phyloP scores from a whole-genome alignment of 2,888 invertebrate genomes.

The Hyalella azteca region DNA sequence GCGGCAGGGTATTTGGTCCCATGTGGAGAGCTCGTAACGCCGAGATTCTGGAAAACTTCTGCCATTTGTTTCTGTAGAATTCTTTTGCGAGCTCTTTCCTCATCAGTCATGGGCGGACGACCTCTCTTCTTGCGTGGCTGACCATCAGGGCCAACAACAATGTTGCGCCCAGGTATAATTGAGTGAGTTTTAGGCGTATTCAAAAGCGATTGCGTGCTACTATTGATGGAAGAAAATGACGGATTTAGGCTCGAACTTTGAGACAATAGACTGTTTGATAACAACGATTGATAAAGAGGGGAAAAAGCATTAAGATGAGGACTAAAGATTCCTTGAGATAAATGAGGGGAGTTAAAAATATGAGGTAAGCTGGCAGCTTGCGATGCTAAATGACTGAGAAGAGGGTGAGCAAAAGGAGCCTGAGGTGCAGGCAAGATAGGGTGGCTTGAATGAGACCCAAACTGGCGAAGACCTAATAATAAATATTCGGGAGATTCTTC shows the following conservation, averaged over 20 bases:
- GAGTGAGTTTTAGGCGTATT: background rate
- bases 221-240: constrained; percentile 19
- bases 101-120: constrained; percentile 38
- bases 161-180: background rate
- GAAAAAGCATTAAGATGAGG: background rate
- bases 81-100: constrained; percentile 39
- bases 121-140: constrained; percentile 35
- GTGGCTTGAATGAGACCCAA: background rate
- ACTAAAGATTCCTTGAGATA: constrained; percentile 6
- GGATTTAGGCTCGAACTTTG: constrained; percentile 18
- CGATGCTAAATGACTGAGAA: background rate
- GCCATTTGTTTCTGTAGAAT: constrained; percentile 13
- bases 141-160: constrained; percentile 20
- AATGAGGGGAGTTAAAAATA: background rate
- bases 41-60: constrained; percentile 17
- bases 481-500: constrained; percentile 8
- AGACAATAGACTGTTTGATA: background rate
- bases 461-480: background rate
- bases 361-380: constrained; percentile 23
- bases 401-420: background rate
- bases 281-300: background rate
- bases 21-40: constrained; percentile 17
- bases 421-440: background rate
- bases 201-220: background rate
- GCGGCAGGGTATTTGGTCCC: background rate